phyloP scores from a whole-genome alignment of 2,113 vertebrate genomes.

The Balaenoptera acutorostrata region DNA sequence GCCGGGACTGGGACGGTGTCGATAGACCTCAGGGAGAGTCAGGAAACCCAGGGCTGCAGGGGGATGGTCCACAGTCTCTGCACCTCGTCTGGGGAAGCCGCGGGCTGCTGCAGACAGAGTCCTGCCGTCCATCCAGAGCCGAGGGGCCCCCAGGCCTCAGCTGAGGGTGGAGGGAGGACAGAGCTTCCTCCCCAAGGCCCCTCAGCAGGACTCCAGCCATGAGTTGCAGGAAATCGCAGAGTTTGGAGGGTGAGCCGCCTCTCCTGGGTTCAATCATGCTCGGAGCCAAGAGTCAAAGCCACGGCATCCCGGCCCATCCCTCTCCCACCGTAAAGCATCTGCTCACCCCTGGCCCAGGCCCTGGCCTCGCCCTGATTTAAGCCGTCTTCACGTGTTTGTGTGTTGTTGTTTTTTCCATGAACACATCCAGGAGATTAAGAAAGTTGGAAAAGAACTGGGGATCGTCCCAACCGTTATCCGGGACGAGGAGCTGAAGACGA shows the following conservation, averaged over 20 bases:
- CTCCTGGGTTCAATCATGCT: not conserved
- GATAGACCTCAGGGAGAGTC: not conserved
- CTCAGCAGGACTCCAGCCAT: not conserved
- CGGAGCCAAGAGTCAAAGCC: not conserved
- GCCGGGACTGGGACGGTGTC: not conserved
- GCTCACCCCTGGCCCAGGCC: not conserved
- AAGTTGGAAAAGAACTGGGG: constrained; percentile 90
- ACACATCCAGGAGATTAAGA: constrained; percentile 90
- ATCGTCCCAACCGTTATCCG: constrained; percentile 91
- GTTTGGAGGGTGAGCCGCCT: not conserved
- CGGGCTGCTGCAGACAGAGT: rapidly evolving
- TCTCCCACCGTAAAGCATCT: not conserved
- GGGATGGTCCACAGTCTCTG: not conserved
- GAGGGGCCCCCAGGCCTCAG: not conserved
- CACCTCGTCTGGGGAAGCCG: rapidly evolving
- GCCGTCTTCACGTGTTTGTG: not conserved
- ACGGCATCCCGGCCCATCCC: not conserved
- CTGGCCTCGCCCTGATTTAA: not conserved
- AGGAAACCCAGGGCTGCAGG: not conserved
- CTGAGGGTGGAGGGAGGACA: not conserved
- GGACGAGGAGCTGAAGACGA: constrained; percentile 92
- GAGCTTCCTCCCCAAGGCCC: not conserved
- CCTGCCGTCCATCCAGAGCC: not conserved
- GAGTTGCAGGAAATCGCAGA: not conserved
- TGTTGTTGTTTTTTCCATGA: constrained; percentile 59